Evolutionary conservation across 2,797 vertebrate genomes (phyloP), one percentile per base, ranked within the genome.

Genomic region (Bufotes viridis): DNA sequence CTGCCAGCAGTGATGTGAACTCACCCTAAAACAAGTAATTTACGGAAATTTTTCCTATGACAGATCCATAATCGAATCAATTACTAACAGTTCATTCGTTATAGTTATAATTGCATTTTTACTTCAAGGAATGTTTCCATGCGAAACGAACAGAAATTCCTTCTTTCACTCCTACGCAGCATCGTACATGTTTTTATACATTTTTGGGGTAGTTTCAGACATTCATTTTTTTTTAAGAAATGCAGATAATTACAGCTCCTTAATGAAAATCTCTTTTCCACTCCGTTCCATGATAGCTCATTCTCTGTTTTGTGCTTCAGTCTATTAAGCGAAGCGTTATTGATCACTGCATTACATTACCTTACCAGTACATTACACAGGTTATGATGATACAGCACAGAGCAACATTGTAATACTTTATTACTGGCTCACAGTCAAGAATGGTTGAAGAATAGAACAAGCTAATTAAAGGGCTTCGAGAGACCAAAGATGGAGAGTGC

Each of bases 231-330:
- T 42, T 6, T 6, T 6, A 34, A 34, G 1, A 42, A 42, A 42
- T 84, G 82, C 57, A n/a, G 53, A 61, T 63, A 63, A 84, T 84
- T 76, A 61, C 34, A 75, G 53, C 49, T 75, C 15, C 14, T 60
- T 42, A 34, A 13, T 22, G 3, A 11, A 42, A 14, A 13, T 10
- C 26, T 61, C 11, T 20, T 18, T 12, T 60, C 22, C 7, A 20
- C 1, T n/a, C 7, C 8, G 20, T 75, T 22, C 67, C 58, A 9
- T 74, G 82, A 83, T 72, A 58, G 7, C 12, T 55, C 22, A 20
- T 7, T n/a, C 15, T 53, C 14, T 13, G 22, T 26, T 20, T 55
- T 34, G 81, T 34, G 10, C 12, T 49, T 67, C 49, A 51, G 24
- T 49, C 29, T 58, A 55, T 26, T 22, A 42, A 84, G 11, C 2